Evolutionary conservation across 1,140 invertebrate species (phyloP).

Genomic region (Drepana arcuata): DNA sequence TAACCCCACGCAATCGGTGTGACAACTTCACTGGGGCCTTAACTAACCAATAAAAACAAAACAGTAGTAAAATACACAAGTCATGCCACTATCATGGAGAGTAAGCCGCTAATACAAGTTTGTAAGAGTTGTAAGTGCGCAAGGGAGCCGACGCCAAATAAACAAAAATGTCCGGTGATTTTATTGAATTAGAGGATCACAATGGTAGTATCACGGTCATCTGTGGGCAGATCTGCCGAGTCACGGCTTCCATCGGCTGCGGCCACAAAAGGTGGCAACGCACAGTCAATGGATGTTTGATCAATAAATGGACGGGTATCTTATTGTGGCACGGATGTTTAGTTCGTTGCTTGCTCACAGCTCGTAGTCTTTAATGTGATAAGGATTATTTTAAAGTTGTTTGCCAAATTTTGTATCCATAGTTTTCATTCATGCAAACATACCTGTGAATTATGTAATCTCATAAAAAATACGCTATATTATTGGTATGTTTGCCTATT

Average conservation of each 20-base stretch:
- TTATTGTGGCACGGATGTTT: too few species aligned
- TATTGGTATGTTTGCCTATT: too few species aligned
- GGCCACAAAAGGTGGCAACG: slow-evolving; percentile 62
- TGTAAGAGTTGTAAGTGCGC: too few species aligned
- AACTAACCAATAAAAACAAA: slow-evolving; percentile 38
- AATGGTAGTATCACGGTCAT: slow-evolving; percentile 39
- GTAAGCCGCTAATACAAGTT: slow-evolving; percentile 49
- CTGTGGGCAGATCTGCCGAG: slow-evolving; percentile 34
- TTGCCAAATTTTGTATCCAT: too few species aligned
- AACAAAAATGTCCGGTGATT: slow-evolving; percentile 66
- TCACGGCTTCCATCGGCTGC: slow-evolving; percentile 49
- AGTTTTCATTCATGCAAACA: too few species aligned
- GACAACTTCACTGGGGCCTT: slow-evolving; percentile 12
- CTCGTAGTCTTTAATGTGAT: too few species aligned
- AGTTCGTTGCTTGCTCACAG: too few species aligned
- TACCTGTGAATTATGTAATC: too few species aligned
- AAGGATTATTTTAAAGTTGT: too few species aligned
- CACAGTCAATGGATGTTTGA: slow-evolving; percentile 59
- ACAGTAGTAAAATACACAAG: slow-evolving; percentile 23
- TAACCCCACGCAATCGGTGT: slow-evolving; percentile 10
- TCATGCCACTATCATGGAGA: slow-evolving; percentile 38
- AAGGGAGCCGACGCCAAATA: slow-evolving; percentile 61
- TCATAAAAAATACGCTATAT: too few species aligned
- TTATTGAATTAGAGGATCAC: slow-evolving; percentile 69
- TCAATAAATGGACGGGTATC: slow-evolving; percentile 50